phyloP scores from a whole-genome alignment of 2,797 vertebrate genomes.

The Channa striata region DNA sequence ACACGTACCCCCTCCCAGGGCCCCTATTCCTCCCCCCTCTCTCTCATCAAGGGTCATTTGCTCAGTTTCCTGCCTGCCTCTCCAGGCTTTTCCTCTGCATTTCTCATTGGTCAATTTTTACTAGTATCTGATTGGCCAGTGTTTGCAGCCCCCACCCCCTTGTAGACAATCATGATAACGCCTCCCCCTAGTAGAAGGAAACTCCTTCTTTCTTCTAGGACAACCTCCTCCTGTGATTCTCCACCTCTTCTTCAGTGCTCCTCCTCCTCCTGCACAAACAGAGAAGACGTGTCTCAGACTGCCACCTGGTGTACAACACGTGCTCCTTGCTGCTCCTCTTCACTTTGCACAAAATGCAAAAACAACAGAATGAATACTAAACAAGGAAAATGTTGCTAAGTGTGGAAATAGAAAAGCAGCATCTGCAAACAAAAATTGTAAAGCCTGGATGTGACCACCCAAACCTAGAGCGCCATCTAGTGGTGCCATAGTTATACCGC shows the following conservation, averaged over 20 bases:
- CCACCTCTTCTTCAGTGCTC: slow-evolving; percentile 24
- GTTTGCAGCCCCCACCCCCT: slow-evolving; percentile 29
- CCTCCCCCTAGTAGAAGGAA: slow-evolving; percentile 33
- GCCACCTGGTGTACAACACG: slow-evolving; percentile 57
- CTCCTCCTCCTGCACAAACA: slow-evolving; percentile 6
- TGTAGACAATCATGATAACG: background rate
- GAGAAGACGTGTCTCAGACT: slow-evolving; percentile 30
- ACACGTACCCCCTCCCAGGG: slow-evolving; percentile 42
- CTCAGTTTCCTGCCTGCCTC: slow-evolving; percentile 72
- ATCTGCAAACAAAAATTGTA: background rate
- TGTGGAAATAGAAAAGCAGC: background rate
- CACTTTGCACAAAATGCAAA: background rate
- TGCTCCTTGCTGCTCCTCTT: background rate
- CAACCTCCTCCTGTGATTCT: slow-evolving; percentile 9
- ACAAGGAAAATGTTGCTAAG: background rate
- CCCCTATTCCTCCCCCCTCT: slow-evolving; percentile 51
- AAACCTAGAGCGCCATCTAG: slow-evolving; percentile 54
- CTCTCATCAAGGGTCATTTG: slow-evolving; percentile 81
- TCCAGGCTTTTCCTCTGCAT: slow-evolving; percentile 34
- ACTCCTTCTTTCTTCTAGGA: slow-evolving; percentile 41
- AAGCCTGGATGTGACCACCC: background rate
- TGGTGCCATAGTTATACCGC: slow-evolving; percentile 16
- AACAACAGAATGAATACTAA: background rate
- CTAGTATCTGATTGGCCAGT: slow-evolving; percentile 58
- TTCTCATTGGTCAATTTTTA: slow-evolving; percentile 62